Evolutionary conservation across 2,113 vertebrate species (phyloP), one percentile per base, ranked within the genome.

Genomic region (Arothron firmamentum): DNA sequence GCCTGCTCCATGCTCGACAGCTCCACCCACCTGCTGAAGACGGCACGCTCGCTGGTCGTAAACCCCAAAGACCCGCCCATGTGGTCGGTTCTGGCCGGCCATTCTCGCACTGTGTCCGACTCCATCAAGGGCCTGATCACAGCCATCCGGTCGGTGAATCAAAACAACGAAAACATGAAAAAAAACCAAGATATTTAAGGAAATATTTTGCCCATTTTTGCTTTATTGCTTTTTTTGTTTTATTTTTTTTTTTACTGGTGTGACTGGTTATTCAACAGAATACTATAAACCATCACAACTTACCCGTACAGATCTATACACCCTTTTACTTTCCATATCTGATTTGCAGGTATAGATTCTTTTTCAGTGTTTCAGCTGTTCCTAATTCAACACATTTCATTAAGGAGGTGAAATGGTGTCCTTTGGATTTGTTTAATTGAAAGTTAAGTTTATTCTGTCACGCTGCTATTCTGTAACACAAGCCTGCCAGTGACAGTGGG

Each of bases 101-200:
- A 99, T 68, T 99, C 97, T 2, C 95, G 97, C 38, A 97, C 94
- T 0, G 96, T 99, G 61, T 99, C 97, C 0, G 96, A 99, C 86
- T 97, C 97, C 57, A 99, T 99, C 80, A 99, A 99, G 88, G 92
- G 94, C 70, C 95, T 99, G 68, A 99, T 99, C 82, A 99, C 96
- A 0, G 94, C 96, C 43, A 99, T 99, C 86, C 92, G 97, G 97
- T 99, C 62, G 66, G 90, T 81, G n/a, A 70, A 49, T 4, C 0
- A 12, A 21, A 12, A 45, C 4, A 12, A 45, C 15, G n/a, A 16
- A 2, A 47, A 2, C 14, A 4, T 15, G 5, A 17, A 45, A 45
- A 45, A 15, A 14, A n/a, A n/a, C 12, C 14, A 15, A 17, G 43
- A 45, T 28, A 7, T 28, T 28, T 28, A 28, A 45, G 16, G 47